A percentile compares a stretch with the other conserved stretches of the same genome.
These are phyloP conservation scores for Belonocnema kinseyi DNA, from an alignment of 1,140 invertebrate genomes.

Conservation along the genomic window DNA sequence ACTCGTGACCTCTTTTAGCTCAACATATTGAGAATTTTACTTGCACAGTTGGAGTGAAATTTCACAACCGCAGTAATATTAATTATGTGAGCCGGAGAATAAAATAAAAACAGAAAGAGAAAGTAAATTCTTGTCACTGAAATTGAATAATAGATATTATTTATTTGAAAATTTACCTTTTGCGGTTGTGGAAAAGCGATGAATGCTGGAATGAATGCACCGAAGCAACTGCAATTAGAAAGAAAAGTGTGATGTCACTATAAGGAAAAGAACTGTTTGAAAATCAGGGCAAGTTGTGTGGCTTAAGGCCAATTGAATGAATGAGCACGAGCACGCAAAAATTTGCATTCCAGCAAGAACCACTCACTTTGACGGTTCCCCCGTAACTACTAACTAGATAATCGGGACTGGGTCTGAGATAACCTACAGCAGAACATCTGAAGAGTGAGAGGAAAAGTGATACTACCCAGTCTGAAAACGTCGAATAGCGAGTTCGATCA, in stretches of 20 bases:
- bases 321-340: not conserved
- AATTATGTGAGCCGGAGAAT: no score
- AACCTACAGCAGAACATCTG: not conserved
- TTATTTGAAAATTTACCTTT: conserved; percentile 48
- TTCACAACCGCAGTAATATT: not conserved
- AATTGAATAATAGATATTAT: conserved; percentile 10
- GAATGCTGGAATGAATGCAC: conserved; percentile 45
- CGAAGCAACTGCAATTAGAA: conserved; percentile 58
- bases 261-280: not conserved
- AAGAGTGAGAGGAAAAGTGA: conserved; percentile 4
- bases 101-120: conserved; percentile 37
- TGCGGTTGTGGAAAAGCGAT: conserved; percentile 40
- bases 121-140: conserved; percentile 34
- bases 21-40: not conserved
- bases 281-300: not conserved
- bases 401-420: not conserved
- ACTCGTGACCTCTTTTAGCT: conserved; percentile 17
- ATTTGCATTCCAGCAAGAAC: not conserved
- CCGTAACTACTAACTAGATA: conserved; percentile 33
- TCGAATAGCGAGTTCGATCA: not conserved
- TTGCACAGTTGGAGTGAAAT: not conserved
- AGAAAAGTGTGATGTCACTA: conserved; percentile 11
- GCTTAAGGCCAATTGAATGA: conserved; percentile 40
- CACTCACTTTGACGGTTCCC: not conserved
- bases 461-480: not conserved